Evolutionary conservation across 2,888 invertebrate species (phyloP), one percentile per base, ranked within the genome.

Genomic region (Taphrorychus bicolor): DNA sequence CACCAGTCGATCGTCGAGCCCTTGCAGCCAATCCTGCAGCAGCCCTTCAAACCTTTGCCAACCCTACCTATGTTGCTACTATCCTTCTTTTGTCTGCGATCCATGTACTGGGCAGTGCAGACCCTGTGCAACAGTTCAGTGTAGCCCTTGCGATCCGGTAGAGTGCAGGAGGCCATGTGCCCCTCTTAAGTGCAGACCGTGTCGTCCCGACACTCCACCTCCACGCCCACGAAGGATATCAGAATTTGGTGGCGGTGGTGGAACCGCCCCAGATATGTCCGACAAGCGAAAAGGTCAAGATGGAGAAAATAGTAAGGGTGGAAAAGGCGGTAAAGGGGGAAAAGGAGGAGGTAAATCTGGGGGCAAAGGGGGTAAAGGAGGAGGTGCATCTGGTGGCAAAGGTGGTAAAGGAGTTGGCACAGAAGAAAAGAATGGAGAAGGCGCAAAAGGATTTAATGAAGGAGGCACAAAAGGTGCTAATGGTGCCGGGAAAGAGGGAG

Each of bases 151-250:
- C n/a, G n/a, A n/a, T n/a, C n/a, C n/a, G n/a, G n/a, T n/a, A n/a
- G n/a, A n/a, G n/a, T n/a, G n/a, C n/a, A n/a, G n/a, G n/a, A n/a
- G n/a, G n/a, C n/a, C n/a, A n/a, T n/a, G n/a, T n/a, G n/a, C n/a
- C n/a, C n/a, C n/a, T n/a, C n/a, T n/a, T n/a, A n/a, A n/a, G n/a
- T n/a, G n/a, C n/a, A n/a, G n/a, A 17, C n/a, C n/a, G n/a, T n/a
- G n/a, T n/a, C n/a, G n/a, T n/a, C n/a, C n/a, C n/a, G n/a, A n/a
- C n/a, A n/a, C n/a, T n/a, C 40, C 61, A 11, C 24, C 61, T 9
- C 48, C 17, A 24, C 42, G 51, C 40, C 65, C 22, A 22, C 64
- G 65, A 49, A 63, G 58, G 48, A 42, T 69, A 7, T 69, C 65
- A n/a, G 57, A 60, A 53, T 52, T 65, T 24, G 14, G 23, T 14